phyloP scores from a whole-genome alignment of 1,140 invertebrate genomes.

The Formica exsecta region DNA sequence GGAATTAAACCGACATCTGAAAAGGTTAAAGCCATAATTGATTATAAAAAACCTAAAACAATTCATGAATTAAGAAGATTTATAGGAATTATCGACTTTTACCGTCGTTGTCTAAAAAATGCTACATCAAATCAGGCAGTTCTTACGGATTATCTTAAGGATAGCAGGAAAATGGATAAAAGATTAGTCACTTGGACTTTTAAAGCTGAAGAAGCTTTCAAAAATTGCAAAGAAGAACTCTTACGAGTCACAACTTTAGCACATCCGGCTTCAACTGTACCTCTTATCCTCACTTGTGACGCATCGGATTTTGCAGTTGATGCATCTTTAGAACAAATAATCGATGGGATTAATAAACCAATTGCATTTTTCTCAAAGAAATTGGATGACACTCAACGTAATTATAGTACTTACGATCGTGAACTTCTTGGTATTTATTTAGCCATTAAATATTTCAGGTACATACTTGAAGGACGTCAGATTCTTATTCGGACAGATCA shows the following conservation, averaged over 20 bases:
- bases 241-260: not conserved
- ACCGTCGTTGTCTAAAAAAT: not conserved
- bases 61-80: not conserved
- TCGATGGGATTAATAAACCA: not conserved
- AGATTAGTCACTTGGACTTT: not conserved
- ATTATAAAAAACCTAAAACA: not conserved
- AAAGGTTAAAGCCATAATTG: too few species aligned
- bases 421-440: slow-evolving; percentile 79
- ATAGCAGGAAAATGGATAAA: not conserved
- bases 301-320: not conserved
- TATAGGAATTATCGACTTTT: not conserved
- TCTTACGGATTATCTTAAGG: not conserved
- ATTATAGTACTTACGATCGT: slow-evolving; percentile 78
- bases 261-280: not conserved
- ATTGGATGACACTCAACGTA: not conserved
- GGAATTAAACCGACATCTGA: not conserved
- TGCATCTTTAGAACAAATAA: not conserved
- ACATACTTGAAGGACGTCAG: slow-evolving; percentile 74
- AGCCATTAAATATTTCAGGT: slow-evolving; percentile 76
- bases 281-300: not conserved
- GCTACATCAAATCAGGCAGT: not conserved
- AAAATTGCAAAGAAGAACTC: not conserved
- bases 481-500: not conserved
- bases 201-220: not conserved
- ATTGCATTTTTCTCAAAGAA: slow-evolving; percentile 8